Conservation (phyloP, 2,113 vertebrate species). For the Tragelaphus imberbis region DNA sequence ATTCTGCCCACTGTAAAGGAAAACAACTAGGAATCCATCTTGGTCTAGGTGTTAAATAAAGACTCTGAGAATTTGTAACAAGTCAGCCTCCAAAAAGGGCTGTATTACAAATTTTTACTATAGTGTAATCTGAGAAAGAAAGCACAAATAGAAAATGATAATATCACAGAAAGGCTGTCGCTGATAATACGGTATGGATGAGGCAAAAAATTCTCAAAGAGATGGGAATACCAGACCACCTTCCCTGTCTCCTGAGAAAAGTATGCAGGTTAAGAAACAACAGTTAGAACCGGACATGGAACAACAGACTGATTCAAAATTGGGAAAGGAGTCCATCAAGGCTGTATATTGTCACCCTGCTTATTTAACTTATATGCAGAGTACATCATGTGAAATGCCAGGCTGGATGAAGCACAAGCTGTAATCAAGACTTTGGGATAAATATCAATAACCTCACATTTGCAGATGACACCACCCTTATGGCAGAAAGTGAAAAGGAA, state of each 20-base stretch:
- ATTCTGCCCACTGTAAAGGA: background rate
- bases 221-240: background rate
- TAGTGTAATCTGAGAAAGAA: background rate
- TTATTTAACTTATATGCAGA: background rate
- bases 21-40: background rate
- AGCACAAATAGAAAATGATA: background rate
- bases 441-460: background rate
- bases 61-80: background rate
- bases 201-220: background rate
- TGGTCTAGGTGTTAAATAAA: background rate
- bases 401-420: background rate
- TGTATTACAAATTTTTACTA: background rate
- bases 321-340: background rate
- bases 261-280: background rate
- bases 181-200: background rate
- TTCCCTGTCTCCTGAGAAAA: background rate
- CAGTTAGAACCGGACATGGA: background rate
- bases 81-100: background rate
- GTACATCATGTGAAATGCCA: background rate
- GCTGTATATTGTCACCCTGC: background rate
- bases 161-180: background rate
- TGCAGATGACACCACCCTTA: background rate
- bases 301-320: background rate
- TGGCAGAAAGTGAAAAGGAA: background rate
- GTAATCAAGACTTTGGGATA: background rate